Percentiles rank a stretch among this genome's conserved stretches.
These are phyloP conservation scores for Eremobia ochroleuca DNA, from an alignment of 2,888 invertebrate species.

Conservation along the genomic window DNA sequence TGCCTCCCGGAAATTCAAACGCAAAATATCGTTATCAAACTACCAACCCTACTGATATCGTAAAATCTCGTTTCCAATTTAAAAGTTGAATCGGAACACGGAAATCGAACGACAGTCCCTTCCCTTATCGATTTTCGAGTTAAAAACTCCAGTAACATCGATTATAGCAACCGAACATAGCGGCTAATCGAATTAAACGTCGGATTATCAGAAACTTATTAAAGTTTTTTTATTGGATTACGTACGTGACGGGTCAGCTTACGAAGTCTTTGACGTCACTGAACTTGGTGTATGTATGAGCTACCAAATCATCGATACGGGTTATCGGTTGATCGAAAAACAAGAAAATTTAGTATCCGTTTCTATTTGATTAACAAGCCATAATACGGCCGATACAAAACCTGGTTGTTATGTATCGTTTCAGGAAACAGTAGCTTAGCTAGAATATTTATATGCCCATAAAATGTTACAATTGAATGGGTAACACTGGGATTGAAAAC, in stretches of 20 bases:
- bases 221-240: slow-evolving; percentile 59
- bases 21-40: slow-evolving; percentile 40
- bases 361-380: background rate
- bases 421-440: slow-evolving; percentile 26
- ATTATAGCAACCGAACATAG: slow-evolving; percentile 36
- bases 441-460: slow-evolving; percentile 35
- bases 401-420: slow-evolving; percentile 3
- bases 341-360: slow-evolving; percentile 10
- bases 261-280: slow-evolving; percentile 39
- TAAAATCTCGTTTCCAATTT: slow-evolving; percentile 66
- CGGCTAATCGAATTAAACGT: slow-evolving; percentile 51
- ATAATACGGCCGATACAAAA: background rate
- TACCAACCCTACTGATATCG: slow-evolving; percentile 48
- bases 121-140: slow-evolving; percentile 40
- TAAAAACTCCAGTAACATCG: slow-evolving; percentile 50
- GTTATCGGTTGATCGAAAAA: slow-evolving; percentile 14
- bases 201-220: slow-evolving; percentile 34
- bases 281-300: background rate
- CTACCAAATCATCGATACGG: slow-evolving; percentile 17
- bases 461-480: slow-evolving; percentile 37
- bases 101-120: slow-evolving; percentile 56
- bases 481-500: slow-evolving; percentile 38
- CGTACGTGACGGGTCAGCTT: slow-evolving; percentile 21
- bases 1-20: slow-evolving; percentile 26
- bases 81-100: slow-evolving; percentile 62